phyloP scores from a whole-genome alignment of 2,797 vertebrate genomes.

The Astyanax mexicanus region DNA sequence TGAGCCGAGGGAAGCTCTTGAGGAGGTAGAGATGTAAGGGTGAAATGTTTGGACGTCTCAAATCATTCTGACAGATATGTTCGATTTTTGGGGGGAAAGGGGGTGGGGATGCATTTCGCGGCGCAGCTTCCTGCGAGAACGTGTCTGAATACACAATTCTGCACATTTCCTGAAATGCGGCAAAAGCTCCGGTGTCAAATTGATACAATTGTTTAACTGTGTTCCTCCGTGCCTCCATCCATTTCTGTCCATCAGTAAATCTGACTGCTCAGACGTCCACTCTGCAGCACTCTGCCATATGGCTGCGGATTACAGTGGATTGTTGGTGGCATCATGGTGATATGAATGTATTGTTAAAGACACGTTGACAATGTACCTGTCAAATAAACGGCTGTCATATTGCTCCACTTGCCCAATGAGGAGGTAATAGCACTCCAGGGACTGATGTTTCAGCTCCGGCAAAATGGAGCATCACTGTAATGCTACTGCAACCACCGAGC shows the following conservation, averaged over 20 bases:
- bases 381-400: conserved; percentile 27
- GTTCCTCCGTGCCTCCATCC: neutral
- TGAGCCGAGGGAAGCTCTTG: neutral
- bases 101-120: conserved; percentile 10
- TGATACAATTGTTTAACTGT: conserved; percentile 14
- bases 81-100: neutral
- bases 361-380: conserved; percentile 32
- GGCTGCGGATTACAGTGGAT: conserved; percentile 4
- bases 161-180: neutral
- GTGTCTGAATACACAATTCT: conserved; percentile 1
- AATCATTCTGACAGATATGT: conserved; percentile 25
- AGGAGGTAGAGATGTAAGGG: conserved; percentile 7
- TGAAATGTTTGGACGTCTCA: conserved; percentile 27
- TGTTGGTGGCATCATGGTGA: conserved; percentile 7
- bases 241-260: conserved; percentile 11
- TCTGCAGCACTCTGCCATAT: neutral
- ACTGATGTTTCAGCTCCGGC: conserved; percentile 23
- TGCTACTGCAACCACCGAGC: conserved; percentile 14
- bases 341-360: conserved; percentile 34
- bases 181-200: conserved; percentile 2
- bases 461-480: conserved; percentile 29
- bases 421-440: conserved; percentile 23
- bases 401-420: conserved; percentile 9
- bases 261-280: conserved; percentile 23
- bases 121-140: neutral